Conservation (phyloP, 2,888 invertebrate genomes). For the Dendrolimus pini region DNA sequence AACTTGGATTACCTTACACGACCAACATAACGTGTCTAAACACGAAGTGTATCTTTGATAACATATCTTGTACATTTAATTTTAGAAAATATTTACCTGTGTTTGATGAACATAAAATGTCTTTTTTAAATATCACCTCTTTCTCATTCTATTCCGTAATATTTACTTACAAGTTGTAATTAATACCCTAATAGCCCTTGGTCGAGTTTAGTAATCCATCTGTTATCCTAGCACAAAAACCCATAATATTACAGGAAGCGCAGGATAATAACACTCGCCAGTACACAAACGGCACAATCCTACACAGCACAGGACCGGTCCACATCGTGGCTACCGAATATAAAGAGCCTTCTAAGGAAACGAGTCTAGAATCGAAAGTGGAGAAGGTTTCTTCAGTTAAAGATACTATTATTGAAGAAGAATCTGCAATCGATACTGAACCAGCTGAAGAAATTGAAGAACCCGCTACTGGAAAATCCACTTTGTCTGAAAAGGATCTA, state of each 20-base stretch:
- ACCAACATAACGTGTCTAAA: too few species aligned
- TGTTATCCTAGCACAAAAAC: background rate
- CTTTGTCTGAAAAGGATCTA: slow-evolving; percentile 12
- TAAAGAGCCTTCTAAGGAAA: slow-evolving; percentile 39
- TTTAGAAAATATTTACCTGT: too few species aligned
- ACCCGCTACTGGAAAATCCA: background rate
- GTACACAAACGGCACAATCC: slow-evolving; percentile 61
- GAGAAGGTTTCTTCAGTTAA: slow-evolving; percentile 11
- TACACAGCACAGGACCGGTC: slow-evolving; percentile 55
- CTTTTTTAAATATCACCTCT: too few species aligned
- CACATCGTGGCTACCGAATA: slow-evolving; percentile 62
- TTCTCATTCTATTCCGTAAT: too few species aligned
- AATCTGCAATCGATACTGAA: background rate
- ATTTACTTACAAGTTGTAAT: background rate
- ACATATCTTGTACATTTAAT: too few species aligned
- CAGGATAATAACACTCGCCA: slow-evolving; percentile 61
- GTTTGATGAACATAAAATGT: too few species aligned
- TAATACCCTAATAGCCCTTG: background rate
- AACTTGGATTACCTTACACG: too few species aligned
- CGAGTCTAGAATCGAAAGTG: slow-evolving; percentile 24
- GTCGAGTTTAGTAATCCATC: background rate
- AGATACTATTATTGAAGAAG: background rate
- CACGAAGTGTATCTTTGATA: too few species aligned
- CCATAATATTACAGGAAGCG: slow-evolving; percentile 39
- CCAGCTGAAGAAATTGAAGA: slow-evolving; percentile 6